Base-by-base conservation (phyloP, 2,113 vertebrate genomes). In the Alexandromys fortis region DNA sequence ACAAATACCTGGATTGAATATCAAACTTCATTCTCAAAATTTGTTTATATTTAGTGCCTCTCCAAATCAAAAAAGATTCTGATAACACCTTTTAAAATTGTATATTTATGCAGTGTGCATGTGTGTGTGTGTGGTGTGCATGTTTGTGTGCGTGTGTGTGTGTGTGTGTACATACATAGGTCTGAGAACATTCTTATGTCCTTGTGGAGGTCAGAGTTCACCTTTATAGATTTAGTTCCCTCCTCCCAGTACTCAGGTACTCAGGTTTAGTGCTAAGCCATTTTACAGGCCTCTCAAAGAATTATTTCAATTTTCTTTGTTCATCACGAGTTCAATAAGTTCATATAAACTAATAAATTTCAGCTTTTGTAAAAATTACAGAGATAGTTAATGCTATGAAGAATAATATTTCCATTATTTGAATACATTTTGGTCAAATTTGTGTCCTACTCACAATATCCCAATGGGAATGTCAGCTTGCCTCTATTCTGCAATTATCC, bases 291-390 rank as follows among this genome's bases (percentile, higher is more conserved):
- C 24, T 42, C 26, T 75, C 26, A 90, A 17, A 91, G 52, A 1
- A 78, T 92, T 92, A 52, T 76, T 38, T 85, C 86, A 95, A 94
- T 89, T 73, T 78, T 3, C 4, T 33, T 61, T 65, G n/a, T 10
- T 30, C 19, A 30, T 77, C 26, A 90, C 47, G 76, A 72, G 1
- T 35, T 87, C 86, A 52, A 16, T 70, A 58, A 83, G 30, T 75
- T 94, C 42, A 1, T 55, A 58, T 70, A 14, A 87, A 3, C 0
- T 68, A 45, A 86, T 55, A 89, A 78, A 81, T 88, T 65, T 49
- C 6, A 38, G 49, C 90, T 73, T 91, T 89, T 89, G 19, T 14
- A 33, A 58, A 11, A 96, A 93, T 72, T 93, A 30, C 1, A 90
- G 14, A 0, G 7, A 49, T 77, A 73, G 42, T 38, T 79, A 75